These are phyloP conservation scores for Nannobrachium achirus DNA, from an alignment of 2,113 vertebrate species.

Conservation along the genomic window DNA sequence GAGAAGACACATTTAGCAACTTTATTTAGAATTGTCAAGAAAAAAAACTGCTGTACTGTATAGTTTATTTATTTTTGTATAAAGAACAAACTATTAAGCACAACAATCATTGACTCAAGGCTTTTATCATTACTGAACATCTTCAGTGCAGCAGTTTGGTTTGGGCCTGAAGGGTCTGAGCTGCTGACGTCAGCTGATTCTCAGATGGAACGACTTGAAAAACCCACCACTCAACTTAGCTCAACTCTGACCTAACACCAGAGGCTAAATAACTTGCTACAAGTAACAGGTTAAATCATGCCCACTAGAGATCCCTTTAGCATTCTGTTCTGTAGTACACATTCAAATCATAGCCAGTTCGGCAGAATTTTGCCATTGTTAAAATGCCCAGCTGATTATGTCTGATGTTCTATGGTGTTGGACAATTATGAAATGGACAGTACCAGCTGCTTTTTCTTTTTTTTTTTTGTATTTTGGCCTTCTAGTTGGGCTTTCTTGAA, in stretches of 20 bases:
- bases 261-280: not conserved
- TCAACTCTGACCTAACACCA: not conserved
- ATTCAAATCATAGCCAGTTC: too few species aligned
- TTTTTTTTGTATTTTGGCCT: too few species aligned
- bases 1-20: constrained; percentile 3
- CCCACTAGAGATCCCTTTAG: too few species aligned
- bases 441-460: not conserved
- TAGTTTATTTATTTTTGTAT: too few species aligned
- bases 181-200: not conserved
- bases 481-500: not conserved
- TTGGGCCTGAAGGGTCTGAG: too few species aligned
- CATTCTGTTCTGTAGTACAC: not conserved
- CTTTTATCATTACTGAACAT: too few species aligned
- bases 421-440: not conserved
- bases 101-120: too few species aligned
- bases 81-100: not conserved
- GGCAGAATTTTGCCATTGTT: too few species aligned
- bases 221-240: not conserved
- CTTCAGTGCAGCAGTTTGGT: too few species aligned
- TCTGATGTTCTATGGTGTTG: not conserved
- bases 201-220: constrained; percentile 5
- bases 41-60: not conserved
- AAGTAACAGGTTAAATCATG: constrained; percentile 23
- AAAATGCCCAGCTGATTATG: too few species aligned
- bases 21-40: not conserved